Percentiles rank a stretch among this genome's conserved stretches.
These are phyloP conservation scores for Ormyrus pomaceus DNA, from an alignment of 2,888 invertebrate species.

Conservation along the genomic window DNA sequence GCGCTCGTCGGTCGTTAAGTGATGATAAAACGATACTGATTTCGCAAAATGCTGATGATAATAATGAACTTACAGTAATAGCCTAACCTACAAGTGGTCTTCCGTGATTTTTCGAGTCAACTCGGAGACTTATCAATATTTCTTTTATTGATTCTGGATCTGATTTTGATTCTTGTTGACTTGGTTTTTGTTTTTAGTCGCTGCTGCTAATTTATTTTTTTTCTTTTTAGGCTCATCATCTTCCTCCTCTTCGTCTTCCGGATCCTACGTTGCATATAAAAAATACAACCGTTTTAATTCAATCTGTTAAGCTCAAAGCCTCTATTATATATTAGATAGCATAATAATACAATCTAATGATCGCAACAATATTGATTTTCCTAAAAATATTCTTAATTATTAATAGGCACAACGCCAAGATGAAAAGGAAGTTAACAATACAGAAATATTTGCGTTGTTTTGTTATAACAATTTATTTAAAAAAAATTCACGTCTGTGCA, in stretches of 20 bases:
- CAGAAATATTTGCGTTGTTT: constrained; percentile 58
- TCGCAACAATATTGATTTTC: constrained; percentile 4
- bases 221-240: constrained; percentile 89
- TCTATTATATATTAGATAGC: too few relatives aligned
- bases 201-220: constrained; percentile 84
- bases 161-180: constrained; percentile 72
- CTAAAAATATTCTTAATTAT: constrained; percentile 7
- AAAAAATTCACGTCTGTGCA: constrained; percentile 60
- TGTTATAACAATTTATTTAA: constrained; percentile 67
- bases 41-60: constrained; percentile 71
- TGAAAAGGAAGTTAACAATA: constrained; percentile 63
- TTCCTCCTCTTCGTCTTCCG: constrained; percentile 84
- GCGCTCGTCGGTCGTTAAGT: constrained; percentile 37
- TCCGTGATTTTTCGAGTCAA: constrained; percentile 63
- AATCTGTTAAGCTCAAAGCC: background rate
- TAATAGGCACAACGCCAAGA: constrained; percentile 63
- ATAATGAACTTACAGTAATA: constrained; percentile 72
- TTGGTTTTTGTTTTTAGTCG: constrained; percentile 83
- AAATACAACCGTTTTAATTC: constrained; percentile 55
- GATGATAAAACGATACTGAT: constrained; percentile 68
- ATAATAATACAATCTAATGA: too few relatives aligned
- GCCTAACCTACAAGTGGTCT: constrained; percentile 72
- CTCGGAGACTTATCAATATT: constrained; percentile 66
- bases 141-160: constrained; percentile 62
- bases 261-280: constrained; percentile 76